Percentiles rank a stretch among this genome's conserved stretches.
Conservation (phyloP, 2,797 vertebrate genomes). For the Etheostoma perlongum region DNA sequence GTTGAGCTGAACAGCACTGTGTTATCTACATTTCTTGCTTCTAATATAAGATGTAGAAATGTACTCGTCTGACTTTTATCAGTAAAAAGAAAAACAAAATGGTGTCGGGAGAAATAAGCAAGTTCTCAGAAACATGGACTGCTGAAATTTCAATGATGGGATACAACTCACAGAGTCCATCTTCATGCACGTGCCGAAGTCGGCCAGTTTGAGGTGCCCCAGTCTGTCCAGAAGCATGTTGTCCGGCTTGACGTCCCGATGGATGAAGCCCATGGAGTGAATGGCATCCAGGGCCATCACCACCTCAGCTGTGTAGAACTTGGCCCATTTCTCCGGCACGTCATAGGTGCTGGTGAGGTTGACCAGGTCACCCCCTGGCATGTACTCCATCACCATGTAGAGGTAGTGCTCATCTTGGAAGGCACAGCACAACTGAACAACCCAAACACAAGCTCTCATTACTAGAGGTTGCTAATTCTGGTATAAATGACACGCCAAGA, state of each 20-base stretch:
- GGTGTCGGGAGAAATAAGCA: background rate
- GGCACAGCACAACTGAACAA: constrained; percentile 93
- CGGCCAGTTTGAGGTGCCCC: constrained; percentile 97
- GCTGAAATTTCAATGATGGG: background rate
- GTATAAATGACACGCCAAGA: no score
- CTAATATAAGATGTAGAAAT: background rate
- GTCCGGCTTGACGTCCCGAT: constrained; percentile 98
- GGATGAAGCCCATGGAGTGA: constrained; percentile 99
- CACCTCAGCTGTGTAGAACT: constrained; percentile 98
- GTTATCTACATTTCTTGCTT: background rate
- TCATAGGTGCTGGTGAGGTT: constrained; percentile 99
- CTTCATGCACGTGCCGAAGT: constrained; percentile 99
- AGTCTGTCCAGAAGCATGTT: constrained; percentile 97
- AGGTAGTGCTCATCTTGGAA: constrained; percentile 98
- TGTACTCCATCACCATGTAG: constrained; percentile 99
- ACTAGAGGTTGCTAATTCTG: background rate
- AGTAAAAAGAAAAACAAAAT: background rate
- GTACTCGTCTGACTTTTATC: background rate
- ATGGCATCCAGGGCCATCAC: constrained; percentile 98
- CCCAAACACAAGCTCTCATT: constrained; percentile 8
- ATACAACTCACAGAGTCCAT: constrained; percentile 92
- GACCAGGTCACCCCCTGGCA: constrained; percentile 99
- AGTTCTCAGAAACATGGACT: background rate
- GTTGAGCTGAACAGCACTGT: background rate
- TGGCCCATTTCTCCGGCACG: constrained; percentile 98